phyloP scores from a whole-genome alignment of 2,797 vertebrate species.

The Pelobates cultripes region DNA sequence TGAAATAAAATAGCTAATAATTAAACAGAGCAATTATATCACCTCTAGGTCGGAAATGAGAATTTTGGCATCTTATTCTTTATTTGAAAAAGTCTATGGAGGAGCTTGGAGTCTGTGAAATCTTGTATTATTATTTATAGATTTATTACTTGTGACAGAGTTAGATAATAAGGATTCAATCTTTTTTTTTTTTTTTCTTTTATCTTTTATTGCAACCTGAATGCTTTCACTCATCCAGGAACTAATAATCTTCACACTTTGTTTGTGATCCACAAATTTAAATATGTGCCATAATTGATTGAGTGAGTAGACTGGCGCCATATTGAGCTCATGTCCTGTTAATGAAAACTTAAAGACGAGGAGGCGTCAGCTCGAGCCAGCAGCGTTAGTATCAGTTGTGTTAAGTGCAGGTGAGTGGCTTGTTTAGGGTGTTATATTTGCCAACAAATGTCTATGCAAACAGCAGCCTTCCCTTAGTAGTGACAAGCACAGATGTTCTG shows the following conservation, averaged over 20 bases:
- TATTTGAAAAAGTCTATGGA: too few species aligned
- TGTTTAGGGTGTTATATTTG: slow-evolving; percentile 69
- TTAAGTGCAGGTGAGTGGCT: slow-evolving; percentile 60
- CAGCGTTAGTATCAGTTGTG: slow-evolving; percentile 61
- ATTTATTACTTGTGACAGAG: slow-evolving; percentile 44
- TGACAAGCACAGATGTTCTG: slow-evolving; percentile 69
- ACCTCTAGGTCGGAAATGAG: not conserved
- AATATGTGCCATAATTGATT: slow-evolving; percentile 60
- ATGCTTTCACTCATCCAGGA: slow-evolving; percentile 54
- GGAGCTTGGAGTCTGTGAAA: too few species aligned
- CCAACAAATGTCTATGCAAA: slow-evolving; percentile 72
- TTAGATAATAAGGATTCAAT: not conserved
- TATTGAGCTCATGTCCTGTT: slow-evolving; percentile 57
- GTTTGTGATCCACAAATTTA: slow-evolving; percentile 34
- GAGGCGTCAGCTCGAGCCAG: slow-evolving; percentile 63
- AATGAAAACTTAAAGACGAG: slow-evolving; percentile 59
- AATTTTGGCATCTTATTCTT: too few species aligned
- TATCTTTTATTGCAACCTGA: slow-evolving; percentile 41
- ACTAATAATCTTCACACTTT: slow-evolving; percentile 56
- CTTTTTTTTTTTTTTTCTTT: slow-evolving; percentile 29
- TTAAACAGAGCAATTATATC: too few species aligned
- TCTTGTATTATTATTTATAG: slow-evolving; percentile 8
- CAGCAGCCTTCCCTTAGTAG: slow-evolving; percentile 62
- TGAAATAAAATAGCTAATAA: too few species aligned
- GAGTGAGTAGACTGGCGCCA: slow-evolving; percentile 62